A percentile compares a stretch with the other conserved stretches of the same genome.
phyloP scores from a whole-genome alignment of 2,797 vertebrate species.

The Pelodytes ibericus region DNA sequence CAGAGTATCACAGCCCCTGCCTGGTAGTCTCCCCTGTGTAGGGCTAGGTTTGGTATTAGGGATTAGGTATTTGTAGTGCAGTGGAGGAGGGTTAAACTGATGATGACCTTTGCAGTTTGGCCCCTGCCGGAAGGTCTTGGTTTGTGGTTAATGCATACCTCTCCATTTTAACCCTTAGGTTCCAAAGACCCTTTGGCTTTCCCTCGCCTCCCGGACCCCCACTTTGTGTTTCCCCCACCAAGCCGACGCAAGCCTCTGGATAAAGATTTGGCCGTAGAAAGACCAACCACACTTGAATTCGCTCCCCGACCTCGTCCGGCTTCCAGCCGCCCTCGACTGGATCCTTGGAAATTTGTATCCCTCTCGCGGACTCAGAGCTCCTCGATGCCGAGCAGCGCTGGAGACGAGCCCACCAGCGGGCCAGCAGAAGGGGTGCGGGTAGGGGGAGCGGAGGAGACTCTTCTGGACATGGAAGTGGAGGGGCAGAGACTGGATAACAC shows the following conservation, averaged over 20 bases:
- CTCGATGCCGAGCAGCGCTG: slow-evolving; percentile 77
- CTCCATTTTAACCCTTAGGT: slow-evolving; percentile 62
- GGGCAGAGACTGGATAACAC: slow-evolving; percentile 86
- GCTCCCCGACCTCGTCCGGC: slow-evolving; percentile 83
- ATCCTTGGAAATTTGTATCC: slow-evolving; percentile 86
- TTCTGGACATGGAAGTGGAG: slow-evolving; percentile 90
- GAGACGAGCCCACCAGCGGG: slow-evolving; percentile 67
- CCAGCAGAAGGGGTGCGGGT: slow-evolving; percentile 28
- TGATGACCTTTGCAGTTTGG: no score
- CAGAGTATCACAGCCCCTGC: no score
- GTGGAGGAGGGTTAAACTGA: no score
- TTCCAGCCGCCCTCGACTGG: slow-evolving; percentile 74
- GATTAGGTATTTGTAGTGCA: no score
- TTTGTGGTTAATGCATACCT: background rate
- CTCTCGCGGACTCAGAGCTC: slow-evolving; percentile 80
- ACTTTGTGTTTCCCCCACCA: slow-evolving; percentile 70
- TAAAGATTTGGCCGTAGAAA: slow-evolving; percentile 70
- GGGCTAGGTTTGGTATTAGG: no score
- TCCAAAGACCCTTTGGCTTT: slow-evolving; percentile 73
- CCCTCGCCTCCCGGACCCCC: slow-evolving; percentile 78
- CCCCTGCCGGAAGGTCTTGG: no score
- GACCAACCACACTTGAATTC: slow-evolving; percentile 87
- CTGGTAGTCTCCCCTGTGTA: no score
- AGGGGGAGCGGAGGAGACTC: slow-evolving; percentile 68
- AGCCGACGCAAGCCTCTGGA: slow-evolving; percentile 71